phyloP scores from a whole-genome alignment of 2,888 invertebrate genomes.

The Notocelia uddmanniana region DNA sequence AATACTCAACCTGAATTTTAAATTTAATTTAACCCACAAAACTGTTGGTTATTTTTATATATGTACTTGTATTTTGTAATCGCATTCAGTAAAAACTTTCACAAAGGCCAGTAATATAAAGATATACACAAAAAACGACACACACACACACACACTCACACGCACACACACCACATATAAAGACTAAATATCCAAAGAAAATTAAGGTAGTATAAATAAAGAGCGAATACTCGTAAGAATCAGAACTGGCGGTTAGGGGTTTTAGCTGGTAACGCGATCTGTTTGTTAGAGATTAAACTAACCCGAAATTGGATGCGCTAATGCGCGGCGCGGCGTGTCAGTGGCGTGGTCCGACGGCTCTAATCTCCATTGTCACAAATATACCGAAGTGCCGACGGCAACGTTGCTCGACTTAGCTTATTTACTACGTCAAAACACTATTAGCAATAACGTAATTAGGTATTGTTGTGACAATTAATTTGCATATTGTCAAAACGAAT shows the following conservation, averaged over 20 bases:
- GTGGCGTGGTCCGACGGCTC: constrained; percentile 8
- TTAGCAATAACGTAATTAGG: constrained; percentile 3
- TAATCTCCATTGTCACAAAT: constrained; percentile 29
- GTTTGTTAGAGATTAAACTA: constrained; percentile 69
- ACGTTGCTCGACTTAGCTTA: constrained; percentile 13
- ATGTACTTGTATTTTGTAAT: no score
- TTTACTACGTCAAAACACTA: constrained; percentile 12
- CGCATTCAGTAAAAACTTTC: no score
- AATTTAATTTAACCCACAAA: no score
- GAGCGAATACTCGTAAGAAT: constrained; percentile 29
- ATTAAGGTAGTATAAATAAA: constrained; percentile 30
- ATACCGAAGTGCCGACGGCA: constrained; percentile 10
- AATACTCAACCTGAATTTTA: no score
- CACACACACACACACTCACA: no score
- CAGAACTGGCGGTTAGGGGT: constrained; percentile 37
- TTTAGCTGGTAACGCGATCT: constrained; percentile 64
- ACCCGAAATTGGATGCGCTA: constrained; percentile 66
- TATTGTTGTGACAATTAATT: not conserved
- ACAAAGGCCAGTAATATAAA: no score
- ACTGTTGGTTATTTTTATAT: no score
- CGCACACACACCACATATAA: no score
- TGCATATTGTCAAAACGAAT: no score
- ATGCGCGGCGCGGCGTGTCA: constrained; percentile 50
- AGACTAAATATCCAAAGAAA: no score
- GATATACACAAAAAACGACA: no score